Evolutionary conservation across 2,888 invertebrate genomes (phyloP).

Genomic region (Malacosoma neustria): DNA sequence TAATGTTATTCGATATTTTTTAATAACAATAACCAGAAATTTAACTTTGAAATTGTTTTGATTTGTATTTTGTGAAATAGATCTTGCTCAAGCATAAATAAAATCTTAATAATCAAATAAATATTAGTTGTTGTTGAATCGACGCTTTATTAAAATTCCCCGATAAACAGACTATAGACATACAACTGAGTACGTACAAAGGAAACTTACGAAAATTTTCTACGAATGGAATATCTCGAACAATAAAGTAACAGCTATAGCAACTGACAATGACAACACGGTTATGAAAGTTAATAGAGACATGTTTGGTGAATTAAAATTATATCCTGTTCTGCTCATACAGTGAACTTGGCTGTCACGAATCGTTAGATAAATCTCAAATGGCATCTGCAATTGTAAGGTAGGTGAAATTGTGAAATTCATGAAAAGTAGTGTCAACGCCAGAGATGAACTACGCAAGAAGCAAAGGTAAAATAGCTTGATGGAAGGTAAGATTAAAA

Average conservation of each 20-base stretch:
- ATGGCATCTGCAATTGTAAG: constrained; percentile 1
- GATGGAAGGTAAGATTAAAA: constrained; percentile 1
- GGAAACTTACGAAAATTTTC: no score
- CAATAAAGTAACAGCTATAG: constrained; percentile 13
- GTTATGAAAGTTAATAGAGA: constrained; percentile 10
- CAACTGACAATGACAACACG: constrained; percentile 13
- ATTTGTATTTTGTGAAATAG: no score
- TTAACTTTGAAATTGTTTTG: no score
- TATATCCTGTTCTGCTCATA: constrained; percentile 12
- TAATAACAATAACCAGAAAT: no score
- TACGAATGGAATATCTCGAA: constrained; percentile 10
- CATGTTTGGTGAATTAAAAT: constrained; percentile 12
- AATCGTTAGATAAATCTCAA: neutral
- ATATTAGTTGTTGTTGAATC: no score
- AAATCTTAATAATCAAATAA: no score
- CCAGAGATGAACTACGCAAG: constrained; percentile 10
- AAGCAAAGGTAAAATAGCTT: constrained; percentile 1
- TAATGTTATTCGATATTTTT: no score
- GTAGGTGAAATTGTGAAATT: constrained; percentile 8
- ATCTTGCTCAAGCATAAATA: no score
- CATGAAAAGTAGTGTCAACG: constrained; percentile 11
- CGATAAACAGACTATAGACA: no score
- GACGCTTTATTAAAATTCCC: no score
- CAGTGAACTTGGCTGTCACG: constrained; percentile 9
- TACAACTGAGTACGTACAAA: no score